Evolutionary conservation across 2,797 vertebrate genomes (phyloP), one percentile per base, ranked within the genome.

Genomic region (Enteromius unitaeniatus): DNA sequence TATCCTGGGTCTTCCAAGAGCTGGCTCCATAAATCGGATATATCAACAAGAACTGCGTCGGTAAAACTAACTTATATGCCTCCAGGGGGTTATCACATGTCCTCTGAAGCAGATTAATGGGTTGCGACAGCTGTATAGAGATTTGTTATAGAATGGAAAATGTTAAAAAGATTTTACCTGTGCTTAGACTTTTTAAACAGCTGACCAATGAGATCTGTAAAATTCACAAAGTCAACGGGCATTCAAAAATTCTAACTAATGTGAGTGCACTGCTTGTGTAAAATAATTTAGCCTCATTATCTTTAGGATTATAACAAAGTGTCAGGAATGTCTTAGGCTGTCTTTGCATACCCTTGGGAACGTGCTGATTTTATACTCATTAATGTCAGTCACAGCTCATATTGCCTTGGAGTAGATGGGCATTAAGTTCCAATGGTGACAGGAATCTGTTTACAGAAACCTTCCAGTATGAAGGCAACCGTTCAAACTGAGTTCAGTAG

Each of bases 381-480:
- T 78, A 47, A 37, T 79, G 31, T 68, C 64, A 79, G n/a, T 79
- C 47, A 79, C 26, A 31, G 37, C 21, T 77, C 21, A 26, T 40
- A 60, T 77, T 60, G n/a, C 55, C 53, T 53, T 40, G 64, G 21
- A 55, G 40, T 72, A 72, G 58, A 34, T 42, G 6, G 34, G n/a
- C 19, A 4, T 79, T 31, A 67, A 49, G 62, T 26, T 3, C 17
- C 67, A 70, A 11, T 10, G 40, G 40, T 34, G 79, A 73, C 19
- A 47, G 13, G 10, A 5, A 47, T 11, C 7, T 65, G 28, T 78
- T 79, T 79, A 60, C 2, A 2, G 67, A 26, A 81, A 62, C 9
- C 51, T 15, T 58, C n/a, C 23, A 60, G 37, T 81, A 15, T 51
- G 49, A 19, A 51, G 49, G 51, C 51, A 55, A n/a, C 53, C 3